Evolutionary conservation across 2,888 invertebrate genomes (phyloP).

Genomic region (Microchrysa polita): DNA sequence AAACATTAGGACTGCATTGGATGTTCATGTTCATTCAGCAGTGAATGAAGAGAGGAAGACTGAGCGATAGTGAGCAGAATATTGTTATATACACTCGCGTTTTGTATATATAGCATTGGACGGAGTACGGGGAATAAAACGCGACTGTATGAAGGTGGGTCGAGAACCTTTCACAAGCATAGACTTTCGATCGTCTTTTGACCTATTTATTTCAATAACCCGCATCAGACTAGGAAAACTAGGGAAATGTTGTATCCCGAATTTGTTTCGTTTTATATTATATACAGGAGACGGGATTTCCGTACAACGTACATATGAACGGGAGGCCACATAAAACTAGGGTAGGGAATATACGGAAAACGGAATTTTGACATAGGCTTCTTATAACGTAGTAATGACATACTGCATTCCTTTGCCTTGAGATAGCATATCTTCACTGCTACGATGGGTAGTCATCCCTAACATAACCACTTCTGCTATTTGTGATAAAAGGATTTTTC

Average conservation of each 20-base stretch:
- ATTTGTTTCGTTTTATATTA: not conserved
- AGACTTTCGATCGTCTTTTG: constrained; percentile 46
- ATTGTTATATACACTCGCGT: no score
- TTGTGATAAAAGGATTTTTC: constrained; percentile 10
- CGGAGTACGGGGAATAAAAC: not conserved
- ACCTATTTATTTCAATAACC: constrained; percentile 48
- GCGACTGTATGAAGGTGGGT: constrained; percentile 2
- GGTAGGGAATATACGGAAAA: no score
- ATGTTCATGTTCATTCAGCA: not conserved
- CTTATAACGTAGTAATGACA: constrained; percentile 18
- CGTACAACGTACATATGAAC: not conserved
- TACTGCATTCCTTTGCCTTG: constrained; percentile 27
- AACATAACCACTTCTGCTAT: constrained; percentile 8
- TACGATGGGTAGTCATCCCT: not conserved
- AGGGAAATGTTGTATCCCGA: constrained; percentile 18
- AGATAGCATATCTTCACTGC: constrained; percentile 21
- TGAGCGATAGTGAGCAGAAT: no score
- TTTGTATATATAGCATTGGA: not conserved
- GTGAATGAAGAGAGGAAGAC: not conserved
- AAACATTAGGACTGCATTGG: not conserved
- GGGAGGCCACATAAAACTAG: not conserved
- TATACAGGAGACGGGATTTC: not conserved
- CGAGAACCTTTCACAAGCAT: constrained; percentile 35
- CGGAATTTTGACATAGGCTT: constrained; percentile 11
- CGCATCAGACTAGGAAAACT: constrained; percentile 27